Conservation (phyloP, 2,888 invertebrate species). For the Zeuzera pyrina region DNA sequence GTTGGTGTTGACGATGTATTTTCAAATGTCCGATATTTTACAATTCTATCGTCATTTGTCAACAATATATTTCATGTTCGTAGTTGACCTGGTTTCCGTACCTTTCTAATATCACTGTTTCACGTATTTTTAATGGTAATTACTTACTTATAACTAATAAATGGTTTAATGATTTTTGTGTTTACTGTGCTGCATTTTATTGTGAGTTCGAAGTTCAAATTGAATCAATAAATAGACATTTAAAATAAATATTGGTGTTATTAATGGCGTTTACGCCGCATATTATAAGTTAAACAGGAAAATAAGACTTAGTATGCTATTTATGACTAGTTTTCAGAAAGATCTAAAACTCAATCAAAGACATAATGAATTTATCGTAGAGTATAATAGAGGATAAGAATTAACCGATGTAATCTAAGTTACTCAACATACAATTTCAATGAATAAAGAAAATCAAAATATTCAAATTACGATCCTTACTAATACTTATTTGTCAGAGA, state of each 20-base stretch:
- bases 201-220: slow-evolving; percentile 73
- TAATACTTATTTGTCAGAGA: too few species aligned
- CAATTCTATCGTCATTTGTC: slow-evolving; percentile 24
- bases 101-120: slow-evolving; percentile 50
- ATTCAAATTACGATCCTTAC: too few species aligned
- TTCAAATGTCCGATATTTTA: slow-evolving; percentile 36
- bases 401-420: too few species aligned
- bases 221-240: slow-evolving; percentile 72
- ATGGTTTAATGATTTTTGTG: slow-evolving; percentile 65
- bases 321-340: too few species aligned
- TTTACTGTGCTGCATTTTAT: slow-evolving; percentile 71
- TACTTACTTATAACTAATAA: slow-evolving; percentile 47
- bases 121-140: slow-evolving; percentile 58
- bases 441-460: too few species aligned
- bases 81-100: slow-evolving; percentile 50
- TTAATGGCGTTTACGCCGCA: slow-evolving; percentile 34
- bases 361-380: too few species aligned
- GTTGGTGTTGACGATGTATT: slow-evolving; percentile 34
- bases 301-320: too few species aligned
- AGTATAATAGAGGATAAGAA: too few species aligned
- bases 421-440: too few species aligned
- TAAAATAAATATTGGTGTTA: slow-evolving; percentile 57
- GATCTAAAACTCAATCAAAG: too few species aligned
- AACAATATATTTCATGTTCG: slow-evolving; percentile 57
- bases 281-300: too few species aligned